Evolutionary conservation across 1,140 invertebrate species (phyloP).

Genomic region (Mycetomoellerius zeteki): DNA sequence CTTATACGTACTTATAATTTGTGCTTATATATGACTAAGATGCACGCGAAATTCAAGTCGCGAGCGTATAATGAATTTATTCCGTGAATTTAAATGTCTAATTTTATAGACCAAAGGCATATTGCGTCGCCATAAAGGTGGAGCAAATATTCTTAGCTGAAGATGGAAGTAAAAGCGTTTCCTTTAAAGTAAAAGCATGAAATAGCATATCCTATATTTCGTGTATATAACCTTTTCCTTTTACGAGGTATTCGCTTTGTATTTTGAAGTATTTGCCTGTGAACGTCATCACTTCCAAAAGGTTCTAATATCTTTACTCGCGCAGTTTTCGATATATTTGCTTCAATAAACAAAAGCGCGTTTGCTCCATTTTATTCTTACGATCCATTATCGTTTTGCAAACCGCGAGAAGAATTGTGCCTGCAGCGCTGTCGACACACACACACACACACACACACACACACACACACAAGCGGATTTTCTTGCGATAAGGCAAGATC

Average conservation of each 20-base stretch:
- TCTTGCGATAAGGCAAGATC: conserved; percentile 6
- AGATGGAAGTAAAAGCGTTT: conserved; percentile 44
- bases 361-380: neutral
- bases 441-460: neutral
- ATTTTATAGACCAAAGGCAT: conserved; percentile 39
- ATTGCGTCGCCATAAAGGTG: conserved; percentile 41
- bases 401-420: conserved; percentile 16
- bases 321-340: neutral
- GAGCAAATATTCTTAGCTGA: conserved; percentile 42
- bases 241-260: conserved; percentile 38
- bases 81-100: conserved; percentile 21
- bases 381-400: conserved; percentile 1
- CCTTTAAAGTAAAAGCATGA: conserved; percentile 42
- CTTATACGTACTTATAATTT: neutral
- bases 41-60: neutral
- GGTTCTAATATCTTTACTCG: conserved; percentile 32
- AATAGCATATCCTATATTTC: conserved; percentile 20
- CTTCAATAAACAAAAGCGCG: conserved; percentile 11
- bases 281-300: conserved; percentile 25
- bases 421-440: neutral
- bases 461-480: neutral
- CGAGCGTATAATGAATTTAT: conserved; percentile 10
- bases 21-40: neutral
- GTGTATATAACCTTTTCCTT: conserved; percentile 14
- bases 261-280: conserved; percentile 37